A percentile compares a stretch with the other conserved stretches of the same genome.
These are phyloP conservation scores for Cyprinodon variegatus DNA, from an alignment of 2,113 vertebrate species.

Conservation along the genomic window DNA sequence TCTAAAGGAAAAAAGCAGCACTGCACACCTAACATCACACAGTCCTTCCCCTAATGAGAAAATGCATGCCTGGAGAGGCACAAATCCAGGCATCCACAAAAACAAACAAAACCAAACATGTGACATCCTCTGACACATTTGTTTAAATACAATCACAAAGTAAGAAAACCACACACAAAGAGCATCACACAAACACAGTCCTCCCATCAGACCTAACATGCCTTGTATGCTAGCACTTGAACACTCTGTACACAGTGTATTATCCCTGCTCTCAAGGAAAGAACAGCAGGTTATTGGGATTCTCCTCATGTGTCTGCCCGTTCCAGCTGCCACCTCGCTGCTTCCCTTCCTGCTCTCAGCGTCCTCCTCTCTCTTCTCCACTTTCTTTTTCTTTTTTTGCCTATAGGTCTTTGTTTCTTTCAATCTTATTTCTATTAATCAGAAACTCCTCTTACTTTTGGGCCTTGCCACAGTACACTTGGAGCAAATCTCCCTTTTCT, in stretches of 20 bases:
- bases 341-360: constrained; percentile 39
- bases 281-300: constrained; percentile 69
- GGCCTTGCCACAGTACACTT: constrained; percentile 7
- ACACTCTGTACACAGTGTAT: constrained; percentile 43
- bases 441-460: background rate
- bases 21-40: too few relatives aligned
- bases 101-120: background rate
- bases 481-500: background rate
- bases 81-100: too few relatives aligned
- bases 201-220: constrained; percentile 13
- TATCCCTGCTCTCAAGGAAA: constrained; percentile 47
- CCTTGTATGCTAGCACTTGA: constrained; percentile 5
- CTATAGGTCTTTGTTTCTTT: constrained; percentile 21
- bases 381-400: constrained; percentile 12
- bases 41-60: too few relatives aligned
- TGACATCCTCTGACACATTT: background rate
- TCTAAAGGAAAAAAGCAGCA: background rate
- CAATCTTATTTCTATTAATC: constrained; percentile 32
- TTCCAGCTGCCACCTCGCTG: constrained; percentile 55
- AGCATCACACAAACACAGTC: background rate
- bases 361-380: constrained; percentile 24
- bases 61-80: too few relatives aligned
- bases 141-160: background rate
- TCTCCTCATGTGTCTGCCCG: constrained; percentile 53
- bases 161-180: constrained; percentile 1